Percentiles rank a stretch among this genome's conserved stretches.
Conservation (phyloP, 2,113 vertebrate genomes). For the Silurus glanis region DNA sequence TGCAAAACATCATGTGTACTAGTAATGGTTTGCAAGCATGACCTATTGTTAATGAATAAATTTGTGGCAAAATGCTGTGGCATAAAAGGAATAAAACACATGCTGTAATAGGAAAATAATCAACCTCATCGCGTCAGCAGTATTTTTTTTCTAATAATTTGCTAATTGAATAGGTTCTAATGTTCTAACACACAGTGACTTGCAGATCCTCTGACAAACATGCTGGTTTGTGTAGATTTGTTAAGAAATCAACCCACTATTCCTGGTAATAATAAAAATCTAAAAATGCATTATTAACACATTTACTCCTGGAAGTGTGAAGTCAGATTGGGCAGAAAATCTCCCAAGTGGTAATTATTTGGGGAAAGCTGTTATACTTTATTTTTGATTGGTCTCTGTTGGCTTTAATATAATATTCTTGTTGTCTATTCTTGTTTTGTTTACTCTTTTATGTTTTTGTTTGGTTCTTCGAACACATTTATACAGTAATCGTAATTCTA, state of each 20-base stretch:
- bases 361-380: background rate
- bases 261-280: background rate
- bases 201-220: background rate
- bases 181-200: background rate
- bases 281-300: background rate
- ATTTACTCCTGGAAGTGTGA: background rate
- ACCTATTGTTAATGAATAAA: background rate
- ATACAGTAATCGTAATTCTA: background rate
- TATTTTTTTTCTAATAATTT: background rate
- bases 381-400: background rate
- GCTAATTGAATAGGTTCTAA: background rate
- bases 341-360: background rate
- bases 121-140: background rate
- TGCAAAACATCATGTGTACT: too few species aligned
- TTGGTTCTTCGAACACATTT: background rate
- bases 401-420: background rate
- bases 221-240: background rate
- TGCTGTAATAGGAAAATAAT: background rate
- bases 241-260: background rate
- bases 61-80: background rate
- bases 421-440: background rate
- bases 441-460: background rate
- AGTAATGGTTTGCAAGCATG: background rate
- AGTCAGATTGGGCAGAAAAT: background rate
- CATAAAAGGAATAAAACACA: background rate